phyloP scores from a whole-genome alignment of 2,888 invertebrate species.

The Notodonta dromedarius region DNA sequence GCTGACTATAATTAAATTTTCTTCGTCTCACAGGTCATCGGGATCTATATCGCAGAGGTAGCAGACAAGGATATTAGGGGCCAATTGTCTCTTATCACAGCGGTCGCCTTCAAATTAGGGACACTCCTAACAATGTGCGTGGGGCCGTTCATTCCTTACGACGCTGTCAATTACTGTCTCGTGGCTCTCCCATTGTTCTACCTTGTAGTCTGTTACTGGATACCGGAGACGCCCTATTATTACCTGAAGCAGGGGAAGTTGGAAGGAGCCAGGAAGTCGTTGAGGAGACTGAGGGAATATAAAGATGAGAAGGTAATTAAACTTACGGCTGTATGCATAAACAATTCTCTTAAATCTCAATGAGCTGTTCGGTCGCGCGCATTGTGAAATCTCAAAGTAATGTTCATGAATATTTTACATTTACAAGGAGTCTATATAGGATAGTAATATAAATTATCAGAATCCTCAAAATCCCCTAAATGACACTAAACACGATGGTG shows the following conservation, averaged over 20 bases:
- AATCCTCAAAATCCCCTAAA: no score
- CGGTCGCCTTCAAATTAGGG: slow-evolving; percentile 69
- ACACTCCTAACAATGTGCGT: slow-evolving; percentile 64
- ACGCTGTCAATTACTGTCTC: slow-evolving; percentile 67
- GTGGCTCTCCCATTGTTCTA: slow-evolving; percentile 72
- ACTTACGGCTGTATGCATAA: no score
- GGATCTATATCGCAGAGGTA: slow-evolving; percentile 77
- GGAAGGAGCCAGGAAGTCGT: slow-evolving; percentile 67
- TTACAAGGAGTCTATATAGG: no score
- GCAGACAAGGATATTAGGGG: slow-evolving; percentile 75
- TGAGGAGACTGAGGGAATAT: slow-evolving; percentile 66
- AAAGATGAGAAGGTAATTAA: slow-evolving; percentile 50
- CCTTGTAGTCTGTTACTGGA: slow-evolving; percentile 75
- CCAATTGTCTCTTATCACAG: slow-evolving; percentile 59
- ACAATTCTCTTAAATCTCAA: no score
- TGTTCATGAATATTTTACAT: no score
- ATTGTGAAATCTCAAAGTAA: no score
- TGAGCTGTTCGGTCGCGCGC: no score
- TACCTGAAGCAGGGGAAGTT: slow-evolving; percentile 77
- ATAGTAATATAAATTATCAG: no score
- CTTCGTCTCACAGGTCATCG: slow-evolving; percentile 62
- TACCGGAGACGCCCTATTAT: slow-evolving; percentile 86
- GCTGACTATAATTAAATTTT: no score
- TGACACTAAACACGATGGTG: no score
- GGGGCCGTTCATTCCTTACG: slow-evolving; percentile 70